Evolutionary conservation across 2,888 invertebrate species (phyloP).

Genomic region (Julus scanicus): DNA sequence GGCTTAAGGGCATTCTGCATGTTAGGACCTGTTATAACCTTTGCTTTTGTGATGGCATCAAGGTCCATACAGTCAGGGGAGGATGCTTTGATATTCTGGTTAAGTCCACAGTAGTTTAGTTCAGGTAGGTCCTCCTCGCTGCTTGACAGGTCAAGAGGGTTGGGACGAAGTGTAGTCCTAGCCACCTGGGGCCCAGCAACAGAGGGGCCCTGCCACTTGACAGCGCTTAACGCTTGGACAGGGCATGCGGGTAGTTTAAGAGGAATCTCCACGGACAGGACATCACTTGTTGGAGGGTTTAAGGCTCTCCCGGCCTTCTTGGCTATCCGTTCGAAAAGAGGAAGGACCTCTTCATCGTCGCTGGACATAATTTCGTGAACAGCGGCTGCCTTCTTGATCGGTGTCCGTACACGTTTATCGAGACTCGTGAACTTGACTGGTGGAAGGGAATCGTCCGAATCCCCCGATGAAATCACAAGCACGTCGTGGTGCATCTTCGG

Average conservation of each 20-base stretch:
- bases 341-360: conserved; percentile 40
- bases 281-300: background rate
- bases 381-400: background rate
- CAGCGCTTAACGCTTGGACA: background rate
- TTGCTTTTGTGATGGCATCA: background rate
- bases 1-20: too few species aligned
- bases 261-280: too few species aligned
- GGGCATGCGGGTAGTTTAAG: too few species aligned
- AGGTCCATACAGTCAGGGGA: background rate
- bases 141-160: background rate
- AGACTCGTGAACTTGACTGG: background rate
- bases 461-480: background rate
- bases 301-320: background rate
- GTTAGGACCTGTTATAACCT: background rate
- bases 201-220: background rate
- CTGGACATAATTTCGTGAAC: background rate
- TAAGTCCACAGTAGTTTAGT: background rate
- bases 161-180: background rate
- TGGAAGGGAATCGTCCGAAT: background rate
- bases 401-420: background rate
- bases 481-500: background rate
- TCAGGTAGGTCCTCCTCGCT: background rate
- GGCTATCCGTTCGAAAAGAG: conserved; percentile 1
- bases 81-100: background rate
- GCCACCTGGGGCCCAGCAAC: background rate